Conservation (phyloP, 1,140 invertebrate genomes). For the Zelostemma sp. region DNA sequence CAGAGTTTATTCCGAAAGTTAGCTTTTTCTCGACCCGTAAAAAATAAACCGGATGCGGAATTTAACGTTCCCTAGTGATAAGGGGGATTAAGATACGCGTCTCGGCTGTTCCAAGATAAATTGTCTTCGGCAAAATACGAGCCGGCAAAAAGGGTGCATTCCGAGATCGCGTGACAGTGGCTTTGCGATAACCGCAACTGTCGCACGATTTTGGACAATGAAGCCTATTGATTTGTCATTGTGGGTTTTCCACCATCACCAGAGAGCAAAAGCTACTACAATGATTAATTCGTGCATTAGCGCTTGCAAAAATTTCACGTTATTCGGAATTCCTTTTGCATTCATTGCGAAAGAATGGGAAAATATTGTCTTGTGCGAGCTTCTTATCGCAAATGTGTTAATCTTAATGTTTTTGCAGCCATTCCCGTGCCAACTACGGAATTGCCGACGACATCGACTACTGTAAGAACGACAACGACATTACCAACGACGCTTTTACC, state of each 20-base stretch:
- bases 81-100: conserved; percentile 45
- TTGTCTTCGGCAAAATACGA: conserved; percentile 39
- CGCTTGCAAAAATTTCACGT: not conserved
- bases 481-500: conserved; percentile 33
- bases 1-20: not conserved
- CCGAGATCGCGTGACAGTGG: conserved; percentile 39
- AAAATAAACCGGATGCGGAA: conserved; percentile 42
- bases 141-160: conserved; percentile 38
- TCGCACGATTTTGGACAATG: conserved; percentile 25
- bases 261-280: conserved; percentile 2
- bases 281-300: not conserved
- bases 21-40: conserved; percentile 13
- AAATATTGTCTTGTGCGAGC: too few species aligned
- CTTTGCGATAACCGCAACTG: conserved; percentile 41
- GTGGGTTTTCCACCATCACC: conserved; percentile 24
- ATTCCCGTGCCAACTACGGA: conserved; percentile 53
- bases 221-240: conserved; percentile 43
- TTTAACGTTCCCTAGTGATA: conserved; percentile 45
- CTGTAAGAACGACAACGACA: conserved; percentile 31
- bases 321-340: conserved; percentile 12
- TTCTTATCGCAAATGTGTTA: not conserved
- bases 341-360: too few species aligned
- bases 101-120: conserved; percentile 42
- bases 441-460: conserved; percentile 30
- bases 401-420: conserved; percentile 44